Base-by-base conservation (phyloP, 2,113 vertebrate genomes). In the Anser brachyrhynchus region DNA sequence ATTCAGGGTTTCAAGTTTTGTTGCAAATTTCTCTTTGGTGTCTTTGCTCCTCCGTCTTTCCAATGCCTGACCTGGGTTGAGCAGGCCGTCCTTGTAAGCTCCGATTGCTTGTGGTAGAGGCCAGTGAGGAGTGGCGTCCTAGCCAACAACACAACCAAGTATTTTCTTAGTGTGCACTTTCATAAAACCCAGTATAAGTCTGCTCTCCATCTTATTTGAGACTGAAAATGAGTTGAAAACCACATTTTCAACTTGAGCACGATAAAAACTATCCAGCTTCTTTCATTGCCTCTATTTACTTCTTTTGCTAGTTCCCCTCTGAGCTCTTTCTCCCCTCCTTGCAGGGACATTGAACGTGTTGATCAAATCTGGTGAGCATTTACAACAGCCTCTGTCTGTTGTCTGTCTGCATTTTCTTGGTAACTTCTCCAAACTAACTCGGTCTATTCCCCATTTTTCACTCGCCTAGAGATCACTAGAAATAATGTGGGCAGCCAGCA, bases 281-380 rank as follows among this genome's bases (percentile, higher is more conserved):
- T 59, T 44, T 67, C 72, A 6, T 29, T 66, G 57, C 81, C 72
- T 3, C 4, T 4, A 1, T 88, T 73, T 28, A 46, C 77, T 84
- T 13, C 96, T 82, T 91, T 82, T 91, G 92, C 95, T 93, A 78
- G 82, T 97, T 90, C 95, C 95, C 97, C 97, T 98, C 98, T 98
- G 97, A 98, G 98, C 98, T 98, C 96, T 99, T 97, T 98, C 98
- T 98, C 98, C 98, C 98, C 98, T 99, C 98, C 98, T 98, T 98
- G 98, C 99, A 99, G 99, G 98, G 98, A 98, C 98, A 97, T 97
- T 98, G 99, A 99, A 97, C 96, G 98, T 97, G 98, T 98, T 98
- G 98, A 98, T 98, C 98, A 99, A 97, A 98, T 98, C 97, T 99
- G 99, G 99, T 99, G 99, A 99, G 99, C 99, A 99, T 99, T 97